Percentiles rank a stretch among this genome's conserved stretches.
Conservation (phyloP, 2,888 invertebrate genomes). For the Sarcophaga caerulescens region DNA sequence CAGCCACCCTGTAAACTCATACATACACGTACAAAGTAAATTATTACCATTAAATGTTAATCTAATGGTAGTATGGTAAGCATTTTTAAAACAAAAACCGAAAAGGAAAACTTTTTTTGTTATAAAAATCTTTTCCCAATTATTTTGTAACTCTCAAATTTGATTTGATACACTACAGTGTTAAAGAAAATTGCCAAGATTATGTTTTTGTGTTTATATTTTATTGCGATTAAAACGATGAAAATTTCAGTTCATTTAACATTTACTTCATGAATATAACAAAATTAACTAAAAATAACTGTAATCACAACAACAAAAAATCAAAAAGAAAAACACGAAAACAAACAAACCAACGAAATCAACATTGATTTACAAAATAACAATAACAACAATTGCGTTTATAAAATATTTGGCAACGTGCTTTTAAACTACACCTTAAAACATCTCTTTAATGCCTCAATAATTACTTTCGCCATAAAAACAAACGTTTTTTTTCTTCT, state of each 20-base stretch:
- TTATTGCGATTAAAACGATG: neutral
- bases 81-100: too few relatives aligned
- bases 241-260: slow-evolving; percentile 24
- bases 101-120: too few relatives aligned
- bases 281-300: slow-evolving; percentile 5
- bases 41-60: too few relatives aligned
- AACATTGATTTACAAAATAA: neutral
- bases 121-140: too few relatives aligned
- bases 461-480: slow-evolving; percentile 65
- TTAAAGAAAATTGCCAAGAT: neutral
- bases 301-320: neutral
- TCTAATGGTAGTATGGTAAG: too few relatives aligned
- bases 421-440: slow-evolving; percentile 37
- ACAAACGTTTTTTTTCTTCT: slow-evolving; percentile 22
- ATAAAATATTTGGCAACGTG: slow-evolving; percentile 40
- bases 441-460: slow-evolving; percentile 58
- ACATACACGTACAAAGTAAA: too few relatives aligned
- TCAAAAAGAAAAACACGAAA: neutral
- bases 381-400: slow-evolving; percentile 26
- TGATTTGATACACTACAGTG: neutral
- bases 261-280: neutral
- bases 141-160: too few relatives aligned
- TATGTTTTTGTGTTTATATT: neutral
- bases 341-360: neutral
- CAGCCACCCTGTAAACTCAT: too few relatives aligned